Evolutionary conservation across 2,888 invertebrate species (phyloP).

Genomic region (Fragum whitleyi): DNA sequence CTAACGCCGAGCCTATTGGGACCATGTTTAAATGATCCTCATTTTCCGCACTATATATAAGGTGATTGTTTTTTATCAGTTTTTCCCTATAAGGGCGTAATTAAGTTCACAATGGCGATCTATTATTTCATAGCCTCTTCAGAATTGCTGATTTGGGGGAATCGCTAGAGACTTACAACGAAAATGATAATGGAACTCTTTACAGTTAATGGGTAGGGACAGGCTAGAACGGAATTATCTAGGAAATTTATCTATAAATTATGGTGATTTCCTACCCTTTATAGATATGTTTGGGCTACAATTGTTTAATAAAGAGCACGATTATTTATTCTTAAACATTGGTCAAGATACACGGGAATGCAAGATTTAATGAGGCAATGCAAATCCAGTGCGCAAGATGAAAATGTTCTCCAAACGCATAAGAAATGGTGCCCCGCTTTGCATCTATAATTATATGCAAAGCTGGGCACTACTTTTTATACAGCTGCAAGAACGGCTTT

Average conservation of each 20-base stretch:
- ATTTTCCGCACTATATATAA: not conserved
- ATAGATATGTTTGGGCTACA: not conserved
- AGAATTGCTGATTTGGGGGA: constrained; percentile 9
- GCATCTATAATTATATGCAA: too few species aligned
- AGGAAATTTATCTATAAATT: not conserved
- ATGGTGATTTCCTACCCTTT: not conserved
- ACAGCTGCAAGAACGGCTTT: too few species aligned
- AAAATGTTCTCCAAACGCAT: too few species aligned
- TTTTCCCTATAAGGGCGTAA: not conserved
- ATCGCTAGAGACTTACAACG: not conserved
- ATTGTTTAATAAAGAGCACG: not conserved
- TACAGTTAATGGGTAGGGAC: not conserved
- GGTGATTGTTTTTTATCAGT: constrained; percentile 1
- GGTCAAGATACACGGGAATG: too few species aligned
- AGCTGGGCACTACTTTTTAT: too few species aligned
- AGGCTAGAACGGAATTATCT: not conserved
- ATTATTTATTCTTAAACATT: too few species aligned
- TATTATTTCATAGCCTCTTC: constrained; percentile 8
- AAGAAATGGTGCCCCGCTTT: too few species aligned
- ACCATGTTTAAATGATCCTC: not conserved
- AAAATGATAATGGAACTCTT: not conserved
- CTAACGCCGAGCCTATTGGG: not conserved
- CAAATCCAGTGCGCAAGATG: too few species aligned
- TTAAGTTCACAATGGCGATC: not conserved
- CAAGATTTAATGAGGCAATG: too few species aligned